Base-by-base conservation (phyloP, 2,888 invertebrate genomes). In the Cantharis nigra region DNA sequence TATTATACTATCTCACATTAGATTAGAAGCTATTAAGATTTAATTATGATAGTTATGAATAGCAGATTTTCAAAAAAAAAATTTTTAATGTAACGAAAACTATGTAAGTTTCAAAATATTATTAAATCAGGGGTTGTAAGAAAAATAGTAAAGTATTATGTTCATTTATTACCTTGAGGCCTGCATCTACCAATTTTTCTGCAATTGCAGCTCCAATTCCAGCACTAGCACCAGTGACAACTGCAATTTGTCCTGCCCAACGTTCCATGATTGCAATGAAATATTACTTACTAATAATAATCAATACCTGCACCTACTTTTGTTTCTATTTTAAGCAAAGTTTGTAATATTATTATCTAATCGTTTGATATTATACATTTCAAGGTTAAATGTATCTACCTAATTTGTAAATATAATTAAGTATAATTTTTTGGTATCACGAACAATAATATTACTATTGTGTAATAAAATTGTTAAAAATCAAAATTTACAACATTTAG, bases 211-310 rank as follows among this genome's bases (percentile, higher is more conserved):
- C 62, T 30, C 74, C 74, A 26, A 74, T 74, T 62, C 74, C 74
- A 14, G 69, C 14, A 67, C 74, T 74, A 11, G 74, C 74, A 67
- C 69, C 74, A 69, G 74, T 74, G 14, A 74, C 69, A n/a, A 74
- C 33, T 1, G 74, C 74, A 10, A 74, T 64, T 28, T 70, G 69
- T 7, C 33, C 64, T 18, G 14, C n/a, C 74, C 70, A 74, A 10
- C 63, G 70, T n/a, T 74, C 74, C 69, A 70, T 74, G 10, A n/a
- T 13, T 49, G 49, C 9, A n/a, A 49, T n/a, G 49, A 9, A 49
- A 49, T 49, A 49, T 49, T 13, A 49, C 49, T 49, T n/a, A 49
- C n/a, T n/a, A 49, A 49, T 7, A 49, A 0, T n/a, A n/a, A 49
- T 49, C 49, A 49, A 49, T 49, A 49, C n/a, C n/a, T 33, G 13